Base-by-base conservation (phyloP, 2,113 vertebrate species). In the Elgaria multicarinata region DNA sequence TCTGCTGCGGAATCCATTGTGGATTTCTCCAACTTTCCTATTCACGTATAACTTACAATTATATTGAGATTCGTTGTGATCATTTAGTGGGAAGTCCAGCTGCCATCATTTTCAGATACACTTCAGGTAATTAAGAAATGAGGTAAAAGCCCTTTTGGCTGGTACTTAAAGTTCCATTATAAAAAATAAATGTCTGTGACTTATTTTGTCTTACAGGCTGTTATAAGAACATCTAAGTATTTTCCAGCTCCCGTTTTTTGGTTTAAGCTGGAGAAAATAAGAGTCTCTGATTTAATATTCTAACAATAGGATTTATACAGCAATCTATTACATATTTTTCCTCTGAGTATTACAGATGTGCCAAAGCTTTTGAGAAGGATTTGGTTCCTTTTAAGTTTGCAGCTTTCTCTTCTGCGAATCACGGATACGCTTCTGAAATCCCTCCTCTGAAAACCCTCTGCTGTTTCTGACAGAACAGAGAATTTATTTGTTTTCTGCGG, bases 71-170 rank as follows among this genome's bases (percentile, higher is more conserved):
- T 53, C 42, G 83, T 83, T 36, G 79, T 71, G 58, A 24, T 74
- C 8, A 1, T 87, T 74, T 62, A 83, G 14, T 13, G 12, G 71
- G 58, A n/a, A 81, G 24, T 26, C 50, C 36, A 77, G 62, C 58
- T 69, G 28, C 18, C 33, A 18, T 58, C 58, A 83, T 46, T 83
- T 83, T 75, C 39, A 75, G 53, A 44, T 39, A 76, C 44, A 53
- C n/a, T 84, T 77, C 74, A 89, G 62, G 76, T 77, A 50, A 84
- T 39, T 46, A 89, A 76, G 87, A 83, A 76, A 74, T 76, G 80
- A 36, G 66, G 66, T 89, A 77, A 84, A 84, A 55, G 22, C 46
- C 74, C 22, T 77, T 84, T 16, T 62, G 58, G 62, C n/a, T 77
- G 62, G 42, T 77, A 77, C 8, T 89, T 89, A 84, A 46, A 36